phyloP scores from a whole-genome alignment of 1,140 invertebrate species.

The Trachymyrmex cornetzi region DNA sequence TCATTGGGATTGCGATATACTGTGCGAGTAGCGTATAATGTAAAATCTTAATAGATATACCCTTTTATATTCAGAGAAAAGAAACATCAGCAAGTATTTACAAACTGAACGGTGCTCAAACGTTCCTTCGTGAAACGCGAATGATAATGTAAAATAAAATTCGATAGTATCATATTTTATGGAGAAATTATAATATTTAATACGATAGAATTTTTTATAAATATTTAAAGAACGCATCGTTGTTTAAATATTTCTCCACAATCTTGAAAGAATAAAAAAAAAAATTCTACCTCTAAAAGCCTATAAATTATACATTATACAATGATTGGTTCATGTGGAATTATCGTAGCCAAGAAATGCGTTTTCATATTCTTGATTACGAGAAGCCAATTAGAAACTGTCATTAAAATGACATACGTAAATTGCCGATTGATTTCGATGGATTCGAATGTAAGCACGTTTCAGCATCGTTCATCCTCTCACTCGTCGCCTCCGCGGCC shows the following conservation, averaged over 20 bases:
- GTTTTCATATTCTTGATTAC: background rate
- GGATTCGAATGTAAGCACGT: background rate
- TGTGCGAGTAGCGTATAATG: constrained; percentile 63
- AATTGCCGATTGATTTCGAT: background rate
- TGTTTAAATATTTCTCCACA: background rate
- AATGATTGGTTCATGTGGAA: background rate
- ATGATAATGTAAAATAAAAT: constrained; percentile 1
- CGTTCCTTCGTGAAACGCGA: constrained; percentile 14
- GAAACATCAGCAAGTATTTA: constrained; percentile 29
- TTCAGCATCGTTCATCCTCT: constrained; percentile 39
- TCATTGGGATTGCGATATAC: constrained; percentile 63
- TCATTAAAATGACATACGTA: background rate
- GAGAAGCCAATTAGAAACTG: background rate
- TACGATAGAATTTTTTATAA: no score
- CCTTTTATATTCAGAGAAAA: constrained; percentile 24
- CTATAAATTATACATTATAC: background rate
- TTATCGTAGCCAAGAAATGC: background rate
- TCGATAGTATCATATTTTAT: background rate
- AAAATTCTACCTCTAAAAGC: background rate
- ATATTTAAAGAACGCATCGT: background rate
- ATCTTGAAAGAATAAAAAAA: background rate
- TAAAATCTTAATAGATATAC: constrained; percentile 46
- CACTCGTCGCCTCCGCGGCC: constrained; percentile 30
- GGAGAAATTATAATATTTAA: no score
- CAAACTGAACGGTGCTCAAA: constrained; percentile 51